Evolutionary conservation across 2,888 invertebrate species (phyloP), one percentile per base, ranked within the genome.

Genomic region (Apodemia duryi): DNA sequence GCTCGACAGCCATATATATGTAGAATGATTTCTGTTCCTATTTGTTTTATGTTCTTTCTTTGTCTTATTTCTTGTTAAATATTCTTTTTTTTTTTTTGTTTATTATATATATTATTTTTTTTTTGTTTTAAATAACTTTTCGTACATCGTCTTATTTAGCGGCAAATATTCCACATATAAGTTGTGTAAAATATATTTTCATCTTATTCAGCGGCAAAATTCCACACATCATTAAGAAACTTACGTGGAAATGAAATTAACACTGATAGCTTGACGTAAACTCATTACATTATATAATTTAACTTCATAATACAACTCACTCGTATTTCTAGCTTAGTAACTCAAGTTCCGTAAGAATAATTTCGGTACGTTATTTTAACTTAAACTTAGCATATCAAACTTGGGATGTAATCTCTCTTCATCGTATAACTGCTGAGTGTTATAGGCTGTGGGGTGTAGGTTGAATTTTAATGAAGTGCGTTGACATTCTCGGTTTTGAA

Each of bases 261-360:
- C 49, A 49, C n/a, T 49, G 49, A 49, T 49, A n/a, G 13, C 49
- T 49, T 49, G n/a, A 49, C 11, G 46, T 41, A 21, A 65, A 51
- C 65, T 49, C 52, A 21, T 49, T 49, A 49, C 49, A 49, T 49
- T 49, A n/a, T n/a, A n/a, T 49, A 49, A 49, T 49, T 49, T 49
- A n/a, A 49, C 49, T 49, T 49, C n/a, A n/a, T 49, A 49, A 49
- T 49, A n/a, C 49, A n/a, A 49, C 6, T 49, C n/a, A n/a, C 49
- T 6, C 49, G 49, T 5, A 49, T 49, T 49, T n/a, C 49, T 49
- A 49, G 6, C n/a, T n/a, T n/a, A 49, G 49, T 13, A 49, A n/a
- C 49, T 49, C 29, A 29, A 54, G 29, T 28, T 54, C 54, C 5
- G 54, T 54, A 54, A 29, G 29, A 29, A 54, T 29, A 54, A 54